A percentile compares a stretch with the other conserved stretches of the same genome.
Evolutionary conservation across 2,113 vertebrate genomes (phyloP).

Genomic region (Crotalus helleri): DNA sequence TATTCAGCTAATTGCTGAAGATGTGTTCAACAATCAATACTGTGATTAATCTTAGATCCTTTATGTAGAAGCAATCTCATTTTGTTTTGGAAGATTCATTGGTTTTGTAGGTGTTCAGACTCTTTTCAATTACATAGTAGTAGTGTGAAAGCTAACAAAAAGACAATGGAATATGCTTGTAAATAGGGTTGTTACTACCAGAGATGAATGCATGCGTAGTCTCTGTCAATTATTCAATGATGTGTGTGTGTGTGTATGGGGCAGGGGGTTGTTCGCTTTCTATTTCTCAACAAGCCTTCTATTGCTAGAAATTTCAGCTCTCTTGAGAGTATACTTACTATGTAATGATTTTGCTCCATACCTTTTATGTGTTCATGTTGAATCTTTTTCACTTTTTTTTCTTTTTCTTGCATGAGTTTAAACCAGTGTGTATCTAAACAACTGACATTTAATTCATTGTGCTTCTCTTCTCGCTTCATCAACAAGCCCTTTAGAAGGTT

Average conservation of each 20-base stretch:
- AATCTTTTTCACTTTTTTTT: slow-evolving; percentile 71
- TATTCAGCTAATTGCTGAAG: not conserved
- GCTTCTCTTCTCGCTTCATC: slow-evolving; percentile 66
- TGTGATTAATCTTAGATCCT: not conserved
- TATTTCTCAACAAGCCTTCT: not conserved
- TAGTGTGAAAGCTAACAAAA: not conserved
- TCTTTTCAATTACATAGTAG: not conserved
- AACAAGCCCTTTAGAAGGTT: slow-evolving; percentile 75
- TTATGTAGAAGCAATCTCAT: not conserved
- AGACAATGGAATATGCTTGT: not conserved
- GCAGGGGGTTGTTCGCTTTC: not conserved
- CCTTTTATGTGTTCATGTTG: slow-evolving; percentile 63
- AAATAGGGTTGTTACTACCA: not conserved
- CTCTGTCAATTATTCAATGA: not conserved
- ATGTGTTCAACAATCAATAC: not conserved
- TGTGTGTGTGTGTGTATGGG: not conserved
- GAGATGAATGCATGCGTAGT: not conserved
- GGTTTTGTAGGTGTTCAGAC: not conserved
- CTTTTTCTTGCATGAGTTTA: slow-evolving; percentile 69
- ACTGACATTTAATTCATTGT: slow-evolving; percentile 59
- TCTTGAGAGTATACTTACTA: not conserved
- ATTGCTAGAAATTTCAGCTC: not conserved
- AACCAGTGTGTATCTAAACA: slow-evolving; percentile 70
- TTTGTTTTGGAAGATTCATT: not conserved
- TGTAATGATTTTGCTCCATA: slow-evolving; percentile 39